Base-by-base conservation (phyloP, 2,888 invertebrate species). In the Scaptomyza tumidula region DNA sequence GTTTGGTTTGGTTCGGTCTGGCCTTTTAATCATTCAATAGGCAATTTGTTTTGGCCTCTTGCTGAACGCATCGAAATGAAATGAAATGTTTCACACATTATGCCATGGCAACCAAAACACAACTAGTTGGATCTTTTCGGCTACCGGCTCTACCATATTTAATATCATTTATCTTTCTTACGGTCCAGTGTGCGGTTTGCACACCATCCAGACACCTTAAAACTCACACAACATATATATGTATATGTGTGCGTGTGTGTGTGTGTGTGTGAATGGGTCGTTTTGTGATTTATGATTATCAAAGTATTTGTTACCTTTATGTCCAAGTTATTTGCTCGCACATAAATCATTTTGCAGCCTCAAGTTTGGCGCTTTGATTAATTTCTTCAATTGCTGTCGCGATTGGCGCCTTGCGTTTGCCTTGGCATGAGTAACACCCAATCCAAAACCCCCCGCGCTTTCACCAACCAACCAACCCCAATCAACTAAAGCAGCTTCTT, bases 301-400 rank as follows among this genome's bases (percentile, higher is more conserved):
- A 87, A 84, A 85, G 85, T 85, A 85, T 87, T 86, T 86, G 85
- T 85, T 86, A 87, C 85, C 87, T 86, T 86, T 80, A 71, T 86
- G 87, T 74, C 80, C 78, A 72, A 86, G 85, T 85, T 87, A 85
- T 85, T 86, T 83, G 83, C 79, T 78, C 69, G 75, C 57, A 67
- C 78, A 88, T 88, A 79, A 83, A 86, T 88, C 89, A 88, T 88
- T 79, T 86, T 45, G 63, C 53, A 45, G 52, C 55, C 59, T 59
- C 65, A 59, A 76, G 65, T 63, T 72, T 71, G 79, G 63, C 64
- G 60, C 65, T 76, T 83, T 89, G 87, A 89, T 87, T 87, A 88
- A 89, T 89, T 86, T 84, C 80, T 80, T 76, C 84, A 87, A 79
- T 80, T 80, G 84, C 63, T 75, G 68, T 71, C 78, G 80, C 84